Evolutionary conservation across 1,140 invertebrate species (phyloP).

Genomic region (Panulirus ornatus): DNA sequence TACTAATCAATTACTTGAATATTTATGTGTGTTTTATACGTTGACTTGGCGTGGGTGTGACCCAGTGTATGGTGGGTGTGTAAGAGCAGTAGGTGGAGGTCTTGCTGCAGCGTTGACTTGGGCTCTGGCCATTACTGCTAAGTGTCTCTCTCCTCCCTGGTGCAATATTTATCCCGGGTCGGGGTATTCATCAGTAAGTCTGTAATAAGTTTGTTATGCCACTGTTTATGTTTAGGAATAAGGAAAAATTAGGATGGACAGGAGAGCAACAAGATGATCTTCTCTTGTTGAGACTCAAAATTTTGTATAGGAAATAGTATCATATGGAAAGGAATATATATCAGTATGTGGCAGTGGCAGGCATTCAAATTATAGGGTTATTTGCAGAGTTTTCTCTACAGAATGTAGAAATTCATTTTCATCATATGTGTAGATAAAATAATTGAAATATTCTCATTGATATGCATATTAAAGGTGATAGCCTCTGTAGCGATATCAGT

Average conservation of each 20-base stretch:
- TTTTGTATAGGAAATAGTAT: constrained; percentile 1
- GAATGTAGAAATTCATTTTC: constrained; percentile 18
- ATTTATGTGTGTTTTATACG: background rate
- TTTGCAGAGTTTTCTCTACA: background rate
- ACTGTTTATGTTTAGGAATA: constrained; percentile 9
- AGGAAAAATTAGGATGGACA: background rate
- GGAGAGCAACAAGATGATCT: background rate
- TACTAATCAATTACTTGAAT: background rate
- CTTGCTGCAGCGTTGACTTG: constrained; percentile 39
- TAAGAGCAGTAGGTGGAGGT: constrained; percentile 35
- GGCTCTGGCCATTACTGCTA: constrained; percentile 35
- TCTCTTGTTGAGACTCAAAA: background rate
- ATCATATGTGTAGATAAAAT: constrained; percentile 1
- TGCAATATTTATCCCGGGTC: constrained; percentile 56
- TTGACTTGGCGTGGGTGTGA: constrained; percentile 1
- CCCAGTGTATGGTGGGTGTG: constrained; percentile 30
- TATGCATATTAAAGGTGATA: no score
- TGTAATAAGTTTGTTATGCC: constrained; percentile 22
- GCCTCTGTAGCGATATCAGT: no score
- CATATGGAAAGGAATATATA: background rate
- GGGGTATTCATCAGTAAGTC: constrained; percentile 42
- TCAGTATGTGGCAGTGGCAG: background rate
- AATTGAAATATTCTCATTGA: constrained; percentile 22
- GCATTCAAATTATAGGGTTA: background rate
- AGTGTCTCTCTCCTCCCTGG: constrained; percentile 62